Evolutionary conservation across 1,140 invertebrate species (phyloP), one percentile per base, ranked within the genome.

Genomic region (Lamellibrachia luymesi): DNA sequence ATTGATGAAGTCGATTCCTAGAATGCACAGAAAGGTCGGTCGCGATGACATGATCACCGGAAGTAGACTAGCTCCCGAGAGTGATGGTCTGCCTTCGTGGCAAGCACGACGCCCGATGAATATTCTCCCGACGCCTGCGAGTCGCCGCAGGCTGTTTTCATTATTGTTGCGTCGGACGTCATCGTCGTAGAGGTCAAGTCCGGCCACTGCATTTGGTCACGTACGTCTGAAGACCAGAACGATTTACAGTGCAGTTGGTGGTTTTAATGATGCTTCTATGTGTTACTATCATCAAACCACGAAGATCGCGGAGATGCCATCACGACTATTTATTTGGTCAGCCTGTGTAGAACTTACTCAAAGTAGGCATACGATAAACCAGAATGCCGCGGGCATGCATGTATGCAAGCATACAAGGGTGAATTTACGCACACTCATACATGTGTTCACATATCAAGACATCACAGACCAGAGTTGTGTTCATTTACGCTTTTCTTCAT

Each of bases 1-100:
- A 80, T 80, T 80, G 64, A 80, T 80, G 64, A 80, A 80, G 64
- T 80, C 64, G 25, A 80, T 80, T 80, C 64, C 64, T 80, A 80
- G 64, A 38, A 38, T 38, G 38, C 38, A 38, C 38, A 38, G 38
- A 80, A 80, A 80, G 25, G 2, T 80, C 64, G 64, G 64, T 22
- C 64, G 25, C 64, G 64, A 80, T 80, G 64, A 80, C 64, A 80
- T 22, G 64, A 80, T 17, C 8, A 80, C 64, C 64, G 64, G 64
- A 80, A 80, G 64, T 80, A 10, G 7, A 80, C 64, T 22, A 80
- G 64, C 64, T 80, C 64, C 64, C 64, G 64, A 17, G 64, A 22
- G 64, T 80, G 64, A 80, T 22, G 64, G 2, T 80, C 8, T 80
- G 17, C 64, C 64, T 8, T 80, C 64, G 2, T 22, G 25, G 64